Conservation (phyloP, 2,797 vertebrate genomes). For the Telmatherina bonti region DNA sequence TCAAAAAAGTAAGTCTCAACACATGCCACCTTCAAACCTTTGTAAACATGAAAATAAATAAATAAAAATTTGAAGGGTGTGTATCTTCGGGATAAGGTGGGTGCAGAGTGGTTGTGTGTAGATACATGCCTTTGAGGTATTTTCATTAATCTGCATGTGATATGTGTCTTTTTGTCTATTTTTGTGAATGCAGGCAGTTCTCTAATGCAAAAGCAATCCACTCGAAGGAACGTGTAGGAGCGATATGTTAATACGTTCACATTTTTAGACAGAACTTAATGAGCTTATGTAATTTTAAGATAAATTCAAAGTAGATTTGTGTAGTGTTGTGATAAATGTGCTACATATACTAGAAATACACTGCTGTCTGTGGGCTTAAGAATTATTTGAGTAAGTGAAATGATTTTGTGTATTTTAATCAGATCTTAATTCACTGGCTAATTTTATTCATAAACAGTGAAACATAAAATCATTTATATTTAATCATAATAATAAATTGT, state of each 20-base stretch:
- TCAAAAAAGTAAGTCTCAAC: conserved; percentile 48
- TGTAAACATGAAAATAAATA: conserved; percentile 13
- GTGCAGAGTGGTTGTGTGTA: background rate
- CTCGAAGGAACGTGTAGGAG: conserved; percentile 31
- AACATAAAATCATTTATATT: background rate
- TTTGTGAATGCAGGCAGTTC: conserved; percentile 19
- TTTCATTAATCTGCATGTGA: conserved; percentile 41
- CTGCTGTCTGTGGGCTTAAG: conserved; percentile 21
- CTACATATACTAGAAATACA: conserved; percentile 10
- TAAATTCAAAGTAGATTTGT: conserved; percentile 34
- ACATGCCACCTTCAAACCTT: conserved; percentile 46
- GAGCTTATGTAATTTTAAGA: conserved; percentile 39
- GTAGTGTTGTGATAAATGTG: conserved; percentile 22
- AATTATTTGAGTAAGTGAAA: conserved; percentile 5
- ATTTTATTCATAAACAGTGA: background rate
- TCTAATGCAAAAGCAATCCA: conserved; percentile 33
- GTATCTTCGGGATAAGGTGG: background rate
- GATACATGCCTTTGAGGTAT: conserved; percentile 35
- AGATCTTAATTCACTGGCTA: background rate
- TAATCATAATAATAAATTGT: too few species aligned
- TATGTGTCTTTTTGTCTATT: conserved; percentile 22
- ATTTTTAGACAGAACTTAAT: conserved; percentile 47
- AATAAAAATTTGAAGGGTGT: conserved; percentile 7
- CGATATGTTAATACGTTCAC: conserved; percentile 42
- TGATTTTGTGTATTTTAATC: background rate